Evolutionary conservation across 1,140 invertebrate species (phyloP), one percentile per base, ranked within the genome.

Genomic region (Pentalonia nigronervosa): DNA sequence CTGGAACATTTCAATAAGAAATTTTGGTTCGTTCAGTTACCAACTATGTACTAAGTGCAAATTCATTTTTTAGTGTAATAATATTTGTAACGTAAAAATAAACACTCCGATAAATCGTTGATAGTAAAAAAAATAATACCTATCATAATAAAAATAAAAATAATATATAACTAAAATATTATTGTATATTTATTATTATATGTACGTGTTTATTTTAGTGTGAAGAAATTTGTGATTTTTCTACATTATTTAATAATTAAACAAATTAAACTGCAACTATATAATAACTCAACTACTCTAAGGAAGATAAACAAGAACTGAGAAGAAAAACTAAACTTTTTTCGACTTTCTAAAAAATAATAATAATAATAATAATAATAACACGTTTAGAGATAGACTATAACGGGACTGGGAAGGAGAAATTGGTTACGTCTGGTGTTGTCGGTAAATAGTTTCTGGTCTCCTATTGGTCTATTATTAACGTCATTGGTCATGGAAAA

Each of bases 291-390:
- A 48, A n/a, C 48, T 93, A 93, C 41, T 41, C 45, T 92, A 91
- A 83, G 60, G 84, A n/a, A 86, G 81, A 86, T 93, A 93, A 93
- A 84, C 47, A 53, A 25, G 23, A 90, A 90, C 21, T 67, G 25
- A 48, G 34, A 93, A 86, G 60, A 83, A 91, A 45, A 86, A 86
- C 81, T 56, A 93, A 83, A 67, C 7, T 34, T 56, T 93, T 93
- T 86, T 93, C 36, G 81, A 93, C 91, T 93, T 93, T 93, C 91
- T 93, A 86, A 86, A 92, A 81, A 90, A 90, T 41, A 60, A 60
- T 41, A 41, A 4, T 41, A 41, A 41, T 41, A 41, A 41, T 41
- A 41, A 41, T 20, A 90, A 90, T 45, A 90, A 90, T 84, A 84
- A 86, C 48, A 86, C 34, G 14, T 45, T 56, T 17, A 23, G 91